These are phyloP conservation scores for Gymnobelideus leadbeateri DNA, from an alignment of 2,113 vertebrate genomes.

Conservation along the genomic window DNA sequence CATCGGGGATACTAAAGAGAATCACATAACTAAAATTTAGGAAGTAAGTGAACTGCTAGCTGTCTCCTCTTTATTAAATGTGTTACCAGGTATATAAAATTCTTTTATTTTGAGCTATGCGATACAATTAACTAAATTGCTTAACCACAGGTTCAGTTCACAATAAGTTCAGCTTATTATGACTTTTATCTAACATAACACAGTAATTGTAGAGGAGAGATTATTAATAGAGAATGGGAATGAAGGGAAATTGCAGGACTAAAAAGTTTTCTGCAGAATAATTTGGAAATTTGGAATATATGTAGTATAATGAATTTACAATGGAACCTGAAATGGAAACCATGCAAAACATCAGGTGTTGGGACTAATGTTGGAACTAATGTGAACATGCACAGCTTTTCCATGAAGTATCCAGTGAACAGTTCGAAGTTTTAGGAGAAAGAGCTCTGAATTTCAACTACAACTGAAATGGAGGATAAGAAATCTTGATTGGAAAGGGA, in stretches of 20 bases:
- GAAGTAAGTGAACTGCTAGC: not conserved
- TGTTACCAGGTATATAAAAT: not conserved
- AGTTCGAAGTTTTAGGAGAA: not conserved
- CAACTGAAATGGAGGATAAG: not conserved
- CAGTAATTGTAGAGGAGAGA: not conserved
- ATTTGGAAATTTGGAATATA: constrained; percentile 17
- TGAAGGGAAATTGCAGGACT: not conserved
- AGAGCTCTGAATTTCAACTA: not conserved
- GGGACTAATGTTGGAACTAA: not conserved
- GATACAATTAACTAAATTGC: not conserved
- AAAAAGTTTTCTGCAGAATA: not conserved
- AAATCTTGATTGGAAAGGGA: not conserved
- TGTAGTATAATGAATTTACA: not conserved
- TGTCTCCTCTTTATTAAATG: not conserved
- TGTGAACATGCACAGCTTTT: not conserved
- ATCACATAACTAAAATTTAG: not conserved
- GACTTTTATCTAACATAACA: not conserved
- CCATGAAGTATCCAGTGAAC: not conserved
- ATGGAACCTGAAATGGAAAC: not conserved
- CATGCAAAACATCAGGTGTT: not conserved
- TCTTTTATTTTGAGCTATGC: not conserved
- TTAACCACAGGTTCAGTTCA: constrained; percentile 9
- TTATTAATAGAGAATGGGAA: not conserved
- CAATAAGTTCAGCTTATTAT: not conserved
- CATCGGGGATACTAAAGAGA: not conserved